A percentile compares a stretch with the other conserved stretches of the same genome.
These are phyloP conservation scores for Caenorhabditis sp. DNA, from an alignment of 2,888 invertebrate species.

Conservation along the genomic window DNA sequence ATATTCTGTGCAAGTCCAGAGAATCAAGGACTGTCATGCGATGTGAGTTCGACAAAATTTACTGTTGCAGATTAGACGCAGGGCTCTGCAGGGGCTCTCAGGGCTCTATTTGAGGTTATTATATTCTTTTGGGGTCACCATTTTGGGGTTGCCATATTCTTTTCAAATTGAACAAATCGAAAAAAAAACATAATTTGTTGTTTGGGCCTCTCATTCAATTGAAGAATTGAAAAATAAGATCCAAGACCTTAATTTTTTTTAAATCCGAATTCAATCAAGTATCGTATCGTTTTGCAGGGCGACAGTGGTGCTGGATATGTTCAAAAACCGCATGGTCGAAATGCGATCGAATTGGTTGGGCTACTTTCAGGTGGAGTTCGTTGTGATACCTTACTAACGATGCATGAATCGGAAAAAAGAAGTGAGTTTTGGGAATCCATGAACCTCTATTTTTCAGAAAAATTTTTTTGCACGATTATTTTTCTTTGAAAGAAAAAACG, in stretches of 20 bases:
- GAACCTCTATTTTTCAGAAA: too few relatives aligned
- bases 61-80: too few relatives aligned
- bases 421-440: too few relatives aligned
- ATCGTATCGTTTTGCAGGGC: constrained; percentile 18
- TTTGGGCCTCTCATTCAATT: too few relatives aligned
- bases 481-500: too few relatives aligned
- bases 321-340: constrained; percentile 8
- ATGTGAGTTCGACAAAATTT: constrained; percentile 11
- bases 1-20: constrained; percentile 16
- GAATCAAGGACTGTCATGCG: constrained; percentile 25
- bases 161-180: neutral
- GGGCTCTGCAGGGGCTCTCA: too few relatives aligned
- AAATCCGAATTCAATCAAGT: neutral
- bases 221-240: too few relatives aligned
- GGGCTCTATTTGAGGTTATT: too few relatives aligned
- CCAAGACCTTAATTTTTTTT: neutral
- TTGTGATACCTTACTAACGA: neutral
- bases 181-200: too few relatives aligned
- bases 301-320: constrained; percentile 37
- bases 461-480: too few relatives aligned
- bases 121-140: too few relatives aligned
- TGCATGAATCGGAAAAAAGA: neutral
- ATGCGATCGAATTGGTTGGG: constrained; percentile 24
- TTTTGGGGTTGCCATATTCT: too few relatives aligned
- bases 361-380: constrained; percentile 29